These are phyloP conservation scores for Heteropelma amictum DNA, from an alignment of 2,888 invertebrate species.

Conservation along the genomic window DNA sequence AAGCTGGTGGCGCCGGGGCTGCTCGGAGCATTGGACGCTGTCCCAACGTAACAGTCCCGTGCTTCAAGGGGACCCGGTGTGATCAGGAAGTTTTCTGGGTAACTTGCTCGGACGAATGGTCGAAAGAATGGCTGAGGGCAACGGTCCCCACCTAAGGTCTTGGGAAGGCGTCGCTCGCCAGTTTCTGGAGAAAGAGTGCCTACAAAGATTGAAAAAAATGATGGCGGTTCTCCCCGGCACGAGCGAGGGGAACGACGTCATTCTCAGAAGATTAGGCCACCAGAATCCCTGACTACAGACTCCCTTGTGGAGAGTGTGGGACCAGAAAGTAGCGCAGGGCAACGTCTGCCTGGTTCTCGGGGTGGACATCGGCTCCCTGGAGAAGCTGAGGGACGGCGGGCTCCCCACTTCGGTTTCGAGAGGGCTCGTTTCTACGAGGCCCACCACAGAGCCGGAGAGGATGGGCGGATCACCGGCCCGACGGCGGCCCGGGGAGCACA, in stretches of 20 bases:
- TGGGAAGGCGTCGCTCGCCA: not conserved
- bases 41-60: constrained; percentile 1
- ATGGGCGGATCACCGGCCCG: not conserved
- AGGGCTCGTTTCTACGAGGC: constrained; percentile 34
- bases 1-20: constrained; percentile 17
- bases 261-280: constrained; percentile 36
- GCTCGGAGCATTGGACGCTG: constrained; percentile 6
- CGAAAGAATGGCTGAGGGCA: not conserved
- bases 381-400: not conserved
- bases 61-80: constrained; percentile 21
- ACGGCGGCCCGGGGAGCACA: not conserved
- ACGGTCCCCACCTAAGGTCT: not conserved
- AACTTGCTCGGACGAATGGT: constrained; percentile 12
- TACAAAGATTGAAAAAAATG: constrained; percentile 5
- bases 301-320: constrained; percentile 51
- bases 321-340: constrained; percentile 28
- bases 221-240: constrained; percentile 5
- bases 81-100: constrained; percentile 25
- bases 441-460: not conserved
- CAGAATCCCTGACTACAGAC: constrained; percentile 52
- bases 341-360: constrained; percentile 46
- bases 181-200: not conserved
- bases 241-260: not conserved
- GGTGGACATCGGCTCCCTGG: constrained; percentile 37
- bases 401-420: constrained; percentile 22